Conservation (phyloP, 2,797 vertebrate genomes). For the Synaphobranchus kaupii region DNA sequence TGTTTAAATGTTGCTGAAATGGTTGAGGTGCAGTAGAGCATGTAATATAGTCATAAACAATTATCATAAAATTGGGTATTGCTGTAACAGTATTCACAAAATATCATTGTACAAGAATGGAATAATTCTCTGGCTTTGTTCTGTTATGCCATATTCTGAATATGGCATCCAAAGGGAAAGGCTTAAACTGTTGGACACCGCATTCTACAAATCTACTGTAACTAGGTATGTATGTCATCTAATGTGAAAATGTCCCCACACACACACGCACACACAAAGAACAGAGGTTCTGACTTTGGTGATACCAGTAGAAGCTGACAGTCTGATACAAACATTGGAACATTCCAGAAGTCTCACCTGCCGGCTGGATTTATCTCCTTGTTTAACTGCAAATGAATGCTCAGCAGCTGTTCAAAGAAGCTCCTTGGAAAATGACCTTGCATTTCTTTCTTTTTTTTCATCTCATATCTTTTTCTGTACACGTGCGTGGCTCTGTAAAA, state of each 20-base stretch:
- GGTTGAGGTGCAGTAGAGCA: background rate
- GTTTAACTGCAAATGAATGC: constrained; percentile 30
- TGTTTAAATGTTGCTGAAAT: background rate
- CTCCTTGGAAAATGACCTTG: background rate
- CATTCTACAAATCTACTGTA: background rate
- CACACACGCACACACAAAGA: background rate
- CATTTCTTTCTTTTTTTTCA: background rate
- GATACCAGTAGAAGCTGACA: constrained; percentile 11
- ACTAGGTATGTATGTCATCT: background rate
- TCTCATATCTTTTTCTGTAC: background rate
- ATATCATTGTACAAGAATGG: background rate
- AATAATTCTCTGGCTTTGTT: too few relatives aligned
- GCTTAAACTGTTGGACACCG: background rate
- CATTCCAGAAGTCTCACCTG: constrained; percentile 43
- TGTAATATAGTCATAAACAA: background rate
- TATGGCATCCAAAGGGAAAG: background rate
- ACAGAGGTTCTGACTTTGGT: background rate
- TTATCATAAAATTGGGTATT: background rate
- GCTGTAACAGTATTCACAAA: background rate
- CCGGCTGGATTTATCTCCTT: constrained; percentile 47
- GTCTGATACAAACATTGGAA: constrained; percentile 50
- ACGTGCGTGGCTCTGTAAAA: background rate
- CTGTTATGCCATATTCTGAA: background rate
- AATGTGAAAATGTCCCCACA: background rate
- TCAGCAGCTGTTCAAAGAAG: constrained; percentile 23